These are phyloP conservation scores for Melipona beecheii DNA, from an alignment of 2,888 invertebrate genomes.

Conservation along the genomic window DNA sequence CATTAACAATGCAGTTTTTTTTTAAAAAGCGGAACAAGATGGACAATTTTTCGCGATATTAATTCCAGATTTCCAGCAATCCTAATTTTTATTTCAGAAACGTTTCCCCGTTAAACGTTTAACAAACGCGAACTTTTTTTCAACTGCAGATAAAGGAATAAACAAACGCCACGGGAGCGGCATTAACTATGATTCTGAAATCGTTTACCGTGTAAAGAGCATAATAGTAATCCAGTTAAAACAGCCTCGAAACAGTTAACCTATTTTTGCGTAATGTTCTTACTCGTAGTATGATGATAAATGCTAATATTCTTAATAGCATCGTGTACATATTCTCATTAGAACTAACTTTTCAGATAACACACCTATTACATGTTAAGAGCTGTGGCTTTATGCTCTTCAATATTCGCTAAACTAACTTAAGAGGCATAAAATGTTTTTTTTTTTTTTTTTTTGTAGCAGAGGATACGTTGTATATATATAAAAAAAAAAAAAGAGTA, in stretches of 20 bases:
- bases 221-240: slow-evolving; percentile 67
- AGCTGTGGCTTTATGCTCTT: neutral
- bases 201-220: slow-evolving; percentile 59
- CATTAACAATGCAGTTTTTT: neutral
- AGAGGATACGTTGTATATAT: neutral
- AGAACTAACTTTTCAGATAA: slow-evolving; percentile 31
- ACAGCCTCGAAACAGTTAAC: slow-evolving; percentile 54
- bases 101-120: too few relatives aligned
- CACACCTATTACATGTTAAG: slow-evolving; percentile 10
- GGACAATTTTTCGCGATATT: neutral
- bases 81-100: neutral
- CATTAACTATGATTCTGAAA: slow-evolving; percentile 70
- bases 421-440: slow-evolving; percentile 26
- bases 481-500: slow-evolving; percentile 16
- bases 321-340: slow-evolving; percentile 37
- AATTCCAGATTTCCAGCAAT: neutral
- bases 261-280: slow-evolving; percentile 56
- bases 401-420: slow-evolving; percentile 30
- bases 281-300: slow-evolving; percentile 33
- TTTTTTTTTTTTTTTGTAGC: neutral
- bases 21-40: neutral
- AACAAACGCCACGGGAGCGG: slow-evolving; percentile 64
- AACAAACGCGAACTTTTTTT: neutral
- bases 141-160: slow-evolving; percentile 69
- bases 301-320: slow-evolving; percentile 55